Conservation (phyloP, 1,140 invertebrate genomes). For the Linepithema humile region DNA sequence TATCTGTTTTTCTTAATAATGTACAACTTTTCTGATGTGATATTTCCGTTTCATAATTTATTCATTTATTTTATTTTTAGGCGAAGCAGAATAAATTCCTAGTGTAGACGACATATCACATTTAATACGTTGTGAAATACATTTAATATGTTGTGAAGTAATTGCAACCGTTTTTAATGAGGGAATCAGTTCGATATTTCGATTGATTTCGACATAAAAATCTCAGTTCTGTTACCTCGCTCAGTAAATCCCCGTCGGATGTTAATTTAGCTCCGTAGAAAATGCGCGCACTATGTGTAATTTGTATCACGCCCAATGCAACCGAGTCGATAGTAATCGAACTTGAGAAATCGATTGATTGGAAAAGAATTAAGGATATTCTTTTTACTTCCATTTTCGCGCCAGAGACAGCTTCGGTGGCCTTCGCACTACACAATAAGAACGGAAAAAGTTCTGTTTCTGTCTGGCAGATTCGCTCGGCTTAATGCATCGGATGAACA, state of each 20-base stretch:
- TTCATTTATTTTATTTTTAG: too few relatives aligned
- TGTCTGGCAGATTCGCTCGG: constrained; percentile 44
- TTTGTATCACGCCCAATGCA: constrained; percentile 44
- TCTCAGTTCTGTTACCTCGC: constrained; percentile 5
- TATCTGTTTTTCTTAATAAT: background rate
- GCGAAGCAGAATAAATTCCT: background rate
- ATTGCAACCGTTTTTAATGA: background rate
- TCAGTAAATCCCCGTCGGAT: constrained; percentile 33
- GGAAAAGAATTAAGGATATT: constrained; percentile 59
- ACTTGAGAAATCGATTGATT: constrained; percentile 59
- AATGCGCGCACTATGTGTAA: constrained; percentile 39
- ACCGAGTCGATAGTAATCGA: constrained; percentile 51
- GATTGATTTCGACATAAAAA: constrained; percentile 30
- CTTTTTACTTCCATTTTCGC: constrained; percentile 48
- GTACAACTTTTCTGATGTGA: background rate
- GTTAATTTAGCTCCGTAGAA: constrained; percentile 46
- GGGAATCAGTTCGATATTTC: constrained; percentile 2
- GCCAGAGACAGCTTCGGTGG: background rate
- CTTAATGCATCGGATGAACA: constrained; percentile 47
- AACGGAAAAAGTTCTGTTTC: constrained; percentile 34
- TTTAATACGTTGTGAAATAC: background rate
- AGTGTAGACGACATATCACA: too few relatives aligned
- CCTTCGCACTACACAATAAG: constrained; percentile 24
- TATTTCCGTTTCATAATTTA: background rate
- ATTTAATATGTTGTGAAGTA: constrained; percentile 1